Conservation (phyloP, 1,140 invertebrate genomes). For the Panagrolaimus sp. region DNA sequence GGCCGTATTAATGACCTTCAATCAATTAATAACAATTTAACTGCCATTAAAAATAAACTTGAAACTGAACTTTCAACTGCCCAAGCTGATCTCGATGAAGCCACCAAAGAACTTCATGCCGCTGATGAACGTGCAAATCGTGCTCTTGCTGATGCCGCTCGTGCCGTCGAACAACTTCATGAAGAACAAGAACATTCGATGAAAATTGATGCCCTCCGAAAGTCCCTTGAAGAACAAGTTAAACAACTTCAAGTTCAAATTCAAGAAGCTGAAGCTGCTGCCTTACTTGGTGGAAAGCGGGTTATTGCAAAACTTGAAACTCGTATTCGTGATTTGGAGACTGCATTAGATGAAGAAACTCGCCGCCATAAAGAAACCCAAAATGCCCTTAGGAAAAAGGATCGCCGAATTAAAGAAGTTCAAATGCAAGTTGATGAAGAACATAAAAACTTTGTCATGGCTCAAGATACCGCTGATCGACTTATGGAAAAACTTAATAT, state of each 20-base stretch:
- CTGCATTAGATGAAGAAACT: slow-evolving; percentile 89
- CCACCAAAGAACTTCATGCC: slow-evolving; percentile 72
- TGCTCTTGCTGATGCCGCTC: slow-evolving; percentile 77
- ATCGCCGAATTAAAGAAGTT: slow-evolving; percentile 86
- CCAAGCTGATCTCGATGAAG: slow-evolving; percentile 87
- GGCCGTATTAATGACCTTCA: slow-evolving; percentile 79
- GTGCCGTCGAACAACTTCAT: slow-evolving; percentile 82
- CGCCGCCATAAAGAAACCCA: slow-evolving; percentile 87
- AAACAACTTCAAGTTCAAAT: slow-evolving; percentile 87
- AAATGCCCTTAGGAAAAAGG: slow-evolving; percentile 93
- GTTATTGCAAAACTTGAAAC: slow-evolving; percentile 94
- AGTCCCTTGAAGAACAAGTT: slow-evolving; percentile 74
- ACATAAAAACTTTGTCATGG: slow-evolving; percentile 60
- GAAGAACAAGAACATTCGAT: slow-evolving; percentile 92
- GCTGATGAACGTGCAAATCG: slow-evolving; percentile 87
- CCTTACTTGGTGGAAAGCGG: slow-evolving; percentile 86
- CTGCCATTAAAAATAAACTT: slow-evolving; percentile 79
- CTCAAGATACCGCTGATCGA: slow-evolving; percentile 58
- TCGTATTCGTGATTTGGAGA: slow-evolving; percentile 85
- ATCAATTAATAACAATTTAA: slow-evolving; percentile 85
- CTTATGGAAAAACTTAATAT: slow-evolving; percentile 66
- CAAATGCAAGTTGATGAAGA: slow-evolving; percentile 83
- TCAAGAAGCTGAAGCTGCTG: slow-evolving; percentile 91
- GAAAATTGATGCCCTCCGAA: slow-evolving; percentile 93
- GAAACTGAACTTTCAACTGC: slow-evolving; percentile 82